These are phyloP conservation scores for Motacilla tschutschensis DNA, from an alignment of 2,113 vertebrate species.

Conservation along the genomic window DNA sequence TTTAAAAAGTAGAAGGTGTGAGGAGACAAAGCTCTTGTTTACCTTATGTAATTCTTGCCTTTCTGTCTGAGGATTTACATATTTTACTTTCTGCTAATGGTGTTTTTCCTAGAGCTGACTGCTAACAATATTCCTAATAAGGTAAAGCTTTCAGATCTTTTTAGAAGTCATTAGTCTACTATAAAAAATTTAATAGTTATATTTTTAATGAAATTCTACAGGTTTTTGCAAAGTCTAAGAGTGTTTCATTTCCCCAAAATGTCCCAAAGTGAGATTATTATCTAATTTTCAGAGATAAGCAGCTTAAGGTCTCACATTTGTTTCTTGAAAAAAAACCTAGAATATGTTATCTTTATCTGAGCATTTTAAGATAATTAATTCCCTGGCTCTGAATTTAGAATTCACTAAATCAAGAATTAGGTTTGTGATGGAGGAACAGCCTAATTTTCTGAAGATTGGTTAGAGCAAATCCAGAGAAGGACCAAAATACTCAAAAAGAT, in stretches of 20 bases:
- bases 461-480: neutral
- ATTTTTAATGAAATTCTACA: slow-evolving; percentile 49
- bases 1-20: slow-evolving; percentile 8
- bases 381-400: neutral
- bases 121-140: slow-evolving; percentile 40
- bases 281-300: slow-evolving; percentile 31
- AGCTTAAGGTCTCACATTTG: neutral
- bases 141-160: slow-evolving; percentile 38
- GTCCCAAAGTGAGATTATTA: slow-evolving; percentile 35
- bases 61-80: slow-evolving; percentile 52
- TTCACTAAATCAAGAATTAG: neutral
- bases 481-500: neutral
- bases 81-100: slow-evolving; percentile 30
- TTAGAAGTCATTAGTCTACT: slow-evolving; percentile 37
- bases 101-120: slow-evolving; percentile 25
- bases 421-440: neutral
- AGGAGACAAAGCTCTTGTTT: neutral
- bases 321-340: neutral
- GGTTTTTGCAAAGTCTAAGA: slow-evolving; percentile 17
- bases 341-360: neutral
- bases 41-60: slow-evolving; percentile 42
- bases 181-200: slow-evolving; percentile 32
- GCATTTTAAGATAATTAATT: neutral
- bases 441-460: neutral
- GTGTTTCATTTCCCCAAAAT: slow-evolving; percentile 36